Conservation (phyloP, 2,113 vertebrate genomes). For the Orthonyx spaldingii region DNA sequence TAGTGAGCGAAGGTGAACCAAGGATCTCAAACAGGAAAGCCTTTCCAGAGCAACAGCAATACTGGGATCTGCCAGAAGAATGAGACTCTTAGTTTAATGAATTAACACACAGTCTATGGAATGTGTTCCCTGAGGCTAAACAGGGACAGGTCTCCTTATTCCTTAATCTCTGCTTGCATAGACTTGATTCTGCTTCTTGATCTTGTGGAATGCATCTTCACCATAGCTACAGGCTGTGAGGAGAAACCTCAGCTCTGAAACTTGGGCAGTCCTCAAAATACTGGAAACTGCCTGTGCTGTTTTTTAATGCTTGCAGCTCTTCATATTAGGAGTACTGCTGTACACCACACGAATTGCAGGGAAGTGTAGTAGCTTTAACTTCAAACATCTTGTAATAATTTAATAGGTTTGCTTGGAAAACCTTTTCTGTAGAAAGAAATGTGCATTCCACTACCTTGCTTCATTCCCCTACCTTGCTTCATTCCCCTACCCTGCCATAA, state of each 20-base stretch:
- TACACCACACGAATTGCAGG: neutral
- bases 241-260: neutral
- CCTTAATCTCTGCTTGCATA: slow-evolving; percentile 16
- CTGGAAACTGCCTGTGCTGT: neutral
- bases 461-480: neutral
- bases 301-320: neutral
- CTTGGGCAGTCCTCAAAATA: neutral
- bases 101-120: neutral
- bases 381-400: neutral
- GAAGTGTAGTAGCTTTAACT: neutral
- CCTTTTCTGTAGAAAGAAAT: neutral
- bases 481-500: neutral
- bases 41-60: neutral
- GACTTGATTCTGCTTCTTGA: slow-evolving; percentile 31
- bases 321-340: neutral
- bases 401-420: neutral
- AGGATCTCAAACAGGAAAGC: neutral
- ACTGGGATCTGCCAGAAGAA: neutral
- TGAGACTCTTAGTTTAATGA: neutral
- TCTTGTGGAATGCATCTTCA: slow-evolving; percentile 29
- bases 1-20: neutral
- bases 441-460: no score
- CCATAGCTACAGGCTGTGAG: neutral
- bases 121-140: slow-evolving; percentile 9
- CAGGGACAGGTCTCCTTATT: neutral